phyloP scores from a whole-genome alignment of 2,113 vertebrate genomes.

The Bufo bufo region DNA sequence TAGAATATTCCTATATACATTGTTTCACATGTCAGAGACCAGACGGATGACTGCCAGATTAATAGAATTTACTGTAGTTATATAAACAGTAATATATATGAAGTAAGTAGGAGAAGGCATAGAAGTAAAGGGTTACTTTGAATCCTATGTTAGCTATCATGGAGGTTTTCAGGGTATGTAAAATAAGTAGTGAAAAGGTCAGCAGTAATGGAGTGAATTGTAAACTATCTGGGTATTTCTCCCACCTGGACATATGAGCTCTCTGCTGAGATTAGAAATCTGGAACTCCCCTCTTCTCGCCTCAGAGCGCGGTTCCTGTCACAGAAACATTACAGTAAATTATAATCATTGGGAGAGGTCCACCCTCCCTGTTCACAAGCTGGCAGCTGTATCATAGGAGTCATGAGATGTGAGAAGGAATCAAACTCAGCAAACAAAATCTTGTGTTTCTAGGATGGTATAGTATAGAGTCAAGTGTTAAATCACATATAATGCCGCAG shows the following conservation, averaged over 20 bases:
- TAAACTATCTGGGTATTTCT: slow-evolving; percentile 16
- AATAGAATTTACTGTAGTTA: neutral
- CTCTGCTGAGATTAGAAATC: slow-evolving; percentile 26
- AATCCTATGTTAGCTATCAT: no score
- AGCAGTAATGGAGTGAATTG: slow-evolving; percentile 36
- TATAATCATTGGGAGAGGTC: neutral
- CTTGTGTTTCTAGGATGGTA: no score
- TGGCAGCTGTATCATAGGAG: slow-evolving; percentile 1
- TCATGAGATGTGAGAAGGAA: neutral
- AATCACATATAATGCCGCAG: no score
- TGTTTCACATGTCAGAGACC: neutral
- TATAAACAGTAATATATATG: neutral
- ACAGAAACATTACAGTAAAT: slow-evolving; percentile 48
- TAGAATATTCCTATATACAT: neutral
- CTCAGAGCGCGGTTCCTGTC: slow-evolving; percentile 34
- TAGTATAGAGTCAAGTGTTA: no score
- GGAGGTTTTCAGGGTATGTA: neutral
- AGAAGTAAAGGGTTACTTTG: neutral
- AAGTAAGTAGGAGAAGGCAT: neutral
- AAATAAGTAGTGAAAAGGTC: slow-evolving; percentile 7
- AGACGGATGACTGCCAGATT: neutral
- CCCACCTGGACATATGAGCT: slow-evolving; percentile 29
- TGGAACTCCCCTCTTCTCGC: slow-evolving; percentile 34
- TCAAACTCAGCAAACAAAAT: neutral
- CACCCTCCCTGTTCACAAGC: slow-evolving; percentile 23